These are phyloP conservation scores for Patella vulgata DNA, from an alignment of 1,140 invertebrate species.

Conservation along the genomic window DNA sequence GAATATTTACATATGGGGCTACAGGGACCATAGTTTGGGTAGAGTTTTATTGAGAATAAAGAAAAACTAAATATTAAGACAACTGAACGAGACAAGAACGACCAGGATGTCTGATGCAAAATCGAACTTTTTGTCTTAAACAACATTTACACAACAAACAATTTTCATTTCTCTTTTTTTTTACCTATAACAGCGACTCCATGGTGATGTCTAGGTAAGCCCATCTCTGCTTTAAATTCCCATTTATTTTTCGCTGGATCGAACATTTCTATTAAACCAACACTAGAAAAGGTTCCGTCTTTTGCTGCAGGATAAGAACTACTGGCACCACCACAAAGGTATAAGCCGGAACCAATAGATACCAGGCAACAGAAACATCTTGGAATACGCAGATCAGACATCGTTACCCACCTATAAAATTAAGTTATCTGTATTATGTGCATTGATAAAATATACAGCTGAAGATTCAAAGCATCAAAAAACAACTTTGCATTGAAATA, in stretches of 20 bases:
- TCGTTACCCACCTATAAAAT: slow-evolving; percentile 29
- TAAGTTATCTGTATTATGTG: no score
- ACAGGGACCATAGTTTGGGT: no score
- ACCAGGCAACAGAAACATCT: slow-evolving; percentile 31
- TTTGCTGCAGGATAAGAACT: not conserved
- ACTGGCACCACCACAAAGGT: slow-evolving; percentile 36
- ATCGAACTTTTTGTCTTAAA: no score
- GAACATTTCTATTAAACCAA: slow-evolving; percentile 23
- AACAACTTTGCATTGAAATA: not conserved
- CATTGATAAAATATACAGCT: not conserved
- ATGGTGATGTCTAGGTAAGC: slow-evolving; percentile 28
- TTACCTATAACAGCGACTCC: slow-evolving; percentile 35
- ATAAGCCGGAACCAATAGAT: slow-evolving; percentile 10
- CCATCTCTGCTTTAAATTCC: slow-evolving; percentile 23
- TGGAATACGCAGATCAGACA: slow-evolving; percentile 16
- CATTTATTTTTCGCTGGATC: slow-evolving; percentile 23
- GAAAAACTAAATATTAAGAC: no score
- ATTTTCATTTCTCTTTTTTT: no score
- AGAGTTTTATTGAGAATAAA: no score
- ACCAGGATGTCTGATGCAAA: no score
- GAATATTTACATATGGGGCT: no score
- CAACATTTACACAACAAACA: no score
- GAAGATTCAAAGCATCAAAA: not conserved
- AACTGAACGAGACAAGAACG: no score
- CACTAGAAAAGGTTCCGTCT: slow-evolving; percentile 19